phyloP scores from a whole-genome alignment of 2,113 vertebrate genomes.

The Archilochus colubris region DNA sequence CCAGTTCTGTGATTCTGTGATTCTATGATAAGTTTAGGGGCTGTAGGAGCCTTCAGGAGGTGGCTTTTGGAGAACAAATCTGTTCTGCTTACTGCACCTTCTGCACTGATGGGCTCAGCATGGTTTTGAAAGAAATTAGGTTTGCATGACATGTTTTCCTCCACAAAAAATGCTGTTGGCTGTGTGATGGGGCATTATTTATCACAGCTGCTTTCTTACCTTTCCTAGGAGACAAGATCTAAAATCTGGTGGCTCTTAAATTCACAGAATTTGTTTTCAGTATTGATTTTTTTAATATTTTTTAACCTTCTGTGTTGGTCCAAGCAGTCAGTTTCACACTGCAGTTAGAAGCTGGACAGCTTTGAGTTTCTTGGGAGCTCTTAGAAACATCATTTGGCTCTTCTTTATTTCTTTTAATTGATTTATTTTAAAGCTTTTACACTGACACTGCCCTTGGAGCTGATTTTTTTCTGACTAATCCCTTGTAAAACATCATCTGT shows the following conservation, averaged over 20 bases:
- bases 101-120: fast-evolving
- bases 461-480: neutral
- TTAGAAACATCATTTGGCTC: neutral
- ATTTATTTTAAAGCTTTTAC: neutral
- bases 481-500: neutral
- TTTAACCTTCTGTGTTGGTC: neutral
- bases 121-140: no score
- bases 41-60: neutral
- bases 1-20: no score
- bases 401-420: neutral
- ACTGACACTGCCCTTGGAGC: neutral
- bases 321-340: neutral
- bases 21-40: no score
- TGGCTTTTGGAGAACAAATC: neutral
- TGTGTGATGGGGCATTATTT: fast-evolving
- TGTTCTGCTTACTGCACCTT: fast-evolving
- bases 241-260: neutral
- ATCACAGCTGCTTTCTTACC: neutral
- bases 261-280: neutral
- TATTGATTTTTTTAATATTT: neutral
- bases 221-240: neutral
- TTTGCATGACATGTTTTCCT: neutral
- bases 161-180: neutral
- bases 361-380: neutral
- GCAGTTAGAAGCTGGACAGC: neutral